A percentile compares a stretch with the other conserved stretches of the same genome.
Evolutionary conservation across 1,140 invertebrate genomes (phyloP).

Genomic region (Trichomalopsis sarcophagae): DNA sequence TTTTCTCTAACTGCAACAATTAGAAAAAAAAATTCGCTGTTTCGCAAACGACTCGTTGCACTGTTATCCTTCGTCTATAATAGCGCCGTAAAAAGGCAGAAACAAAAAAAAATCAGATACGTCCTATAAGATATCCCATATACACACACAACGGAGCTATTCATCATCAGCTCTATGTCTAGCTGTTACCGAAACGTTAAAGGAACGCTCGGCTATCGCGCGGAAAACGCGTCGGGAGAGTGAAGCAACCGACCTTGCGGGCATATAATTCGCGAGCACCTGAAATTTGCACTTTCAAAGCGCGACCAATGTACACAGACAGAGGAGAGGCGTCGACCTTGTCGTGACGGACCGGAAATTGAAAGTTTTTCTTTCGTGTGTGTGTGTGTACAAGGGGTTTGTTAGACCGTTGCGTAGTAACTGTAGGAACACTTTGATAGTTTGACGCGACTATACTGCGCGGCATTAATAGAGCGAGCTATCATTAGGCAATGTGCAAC

Average conservation of each 20-base stretch:
- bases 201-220: conserved; percentile 5
- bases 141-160: not conserved
- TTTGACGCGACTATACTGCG: too few species aligned
- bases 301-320: not conserved
- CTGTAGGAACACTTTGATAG: not conserved
- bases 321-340: conserved; percentile 36
- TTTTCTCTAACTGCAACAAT: not conserved
- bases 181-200: not conserved
- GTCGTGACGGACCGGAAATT: not conserved
- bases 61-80: too few species aligned
- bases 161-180: not conserved
- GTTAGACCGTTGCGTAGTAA: too few species aligned
- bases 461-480: too few species aligned
- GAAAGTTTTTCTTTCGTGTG: not conserved
- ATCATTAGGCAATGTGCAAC: too few species aligned
- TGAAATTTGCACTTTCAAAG: conserved; percentile 34
- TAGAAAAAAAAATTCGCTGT: conserved; percentile 8
- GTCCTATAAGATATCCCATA: not conserved
- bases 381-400: not conserved
- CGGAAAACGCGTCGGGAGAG: not conserved
- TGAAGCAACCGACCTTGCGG: conserved; percentile 31
- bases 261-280: not conserved
- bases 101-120: not conserved
- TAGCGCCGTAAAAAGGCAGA: not conserved
- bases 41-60: not conserved